Evolutionary conservation across 2,113 vertebrate species (phyloP).

Genomic region (Sinocyclocheilus maitianheensis): DNA sequence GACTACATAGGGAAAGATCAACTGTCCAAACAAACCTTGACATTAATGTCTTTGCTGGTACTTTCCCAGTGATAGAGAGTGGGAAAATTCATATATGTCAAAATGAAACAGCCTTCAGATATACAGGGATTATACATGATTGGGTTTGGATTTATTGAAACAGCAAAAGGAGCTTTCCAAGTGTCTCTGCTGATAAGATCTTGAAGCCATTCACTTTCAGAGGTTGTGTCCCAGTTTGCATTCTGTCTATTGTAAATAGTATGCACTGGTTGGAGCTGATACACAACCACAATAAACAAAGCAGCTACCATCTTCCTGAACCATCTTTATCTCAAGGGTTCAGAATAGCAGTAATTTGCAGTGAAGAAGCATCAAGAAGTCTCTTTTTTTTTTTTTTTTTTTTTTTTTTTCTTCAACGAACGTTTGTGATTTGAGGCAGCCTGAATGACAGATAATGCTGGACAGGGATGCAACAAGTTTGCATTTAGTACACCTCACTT

Average conservation of each 20-base stretch:
- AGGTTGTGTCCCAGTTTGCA: not conserved
- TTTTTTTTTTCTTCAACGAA: too few species aligned
- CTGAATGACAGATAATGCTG: not conserved
- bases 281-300: too few species aligned
- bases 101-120: not conserved
- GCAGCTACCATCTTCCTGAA: not conserved
- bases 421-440: too few species aligned
- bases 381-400: too few species aligned
- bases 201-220: not conserved
- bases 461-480: not conserved
- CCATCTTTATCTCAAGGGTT: not conserved
- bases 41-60: slow-evolving; percentile 42
- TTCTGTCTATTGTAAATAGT: not conserved
- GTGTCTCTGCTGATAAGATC: not conserved
- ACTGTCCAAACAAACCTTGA: slow-evolving; percentile 36
- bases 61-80: slow-evolving; percentile 37
- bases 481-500: not conserved
- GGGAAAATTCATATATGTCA: not conserved
- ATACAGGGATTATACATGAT: not conserved
- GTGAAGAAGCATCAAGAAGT: too few species aligned
- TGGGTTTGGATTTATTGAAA: not conserved
- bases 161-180: not conserved
- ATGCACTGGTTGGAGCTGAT: not conserved
- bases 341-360: too few species aligned
- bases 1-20: not conserved